phyloP scores from a whole-genome alignment of 2,113 vertebrate genomes.

The Phaethornis superciliosus region DNA sequence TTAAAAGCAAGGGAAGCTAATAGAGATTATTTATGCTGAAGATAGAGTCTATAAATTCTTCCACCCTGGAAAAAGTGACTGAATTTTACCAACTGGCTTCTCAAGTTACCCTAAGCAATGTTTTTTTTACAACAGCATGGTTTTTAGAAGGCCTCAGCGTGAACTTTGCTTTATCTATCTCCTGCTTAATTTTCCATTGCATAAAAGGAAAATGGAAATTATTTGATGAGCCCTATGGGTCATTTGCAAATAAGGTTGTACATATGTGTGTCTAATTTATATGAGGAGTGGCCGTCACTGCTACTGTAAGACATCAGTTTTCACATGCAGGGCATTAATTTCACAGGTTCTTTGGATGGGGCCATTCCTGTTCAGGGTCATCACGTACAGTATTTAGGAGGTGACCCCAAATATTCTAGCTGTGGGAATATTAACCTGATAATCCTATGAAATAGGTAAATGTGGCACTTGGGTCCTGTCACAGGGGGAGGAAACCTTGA shows the following conservation, averaged over 20 bases:
- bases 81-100: neutral
- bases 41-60: neutral
- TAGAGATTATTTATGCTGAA: neutral
- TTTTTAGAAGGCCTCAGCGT: neutral
- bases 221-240: neutral
- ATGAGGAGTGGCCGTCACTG: neutral
- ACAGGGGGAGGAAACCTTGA: neutral
- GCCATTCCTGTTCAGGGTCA: accelerated
- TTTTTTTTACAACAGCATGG: neutral
- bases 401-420: neutral
- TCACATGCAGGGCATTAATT: neutral
- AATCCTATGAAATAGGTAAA: neutral
- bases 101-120: neutral
- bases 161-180: neutral
- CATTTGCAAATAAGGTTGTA: neutral
- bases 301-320: neutral
- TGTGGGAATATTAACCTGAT: neutral
- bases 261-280: neutral
- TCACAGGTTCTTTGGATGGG: accelerated
- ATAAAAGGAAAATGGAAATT: neutral
- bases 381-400: neutral
- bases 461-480: neutral
- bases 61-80: neutral
- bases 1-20: neutral
- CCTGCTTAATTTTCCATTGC: neutral